Evolutionary conservation across 2,113 vertebrate genomes (phyloP), one percentile per base, ranked within the genome.

Genomic region (Cathartes aura): DNA sequence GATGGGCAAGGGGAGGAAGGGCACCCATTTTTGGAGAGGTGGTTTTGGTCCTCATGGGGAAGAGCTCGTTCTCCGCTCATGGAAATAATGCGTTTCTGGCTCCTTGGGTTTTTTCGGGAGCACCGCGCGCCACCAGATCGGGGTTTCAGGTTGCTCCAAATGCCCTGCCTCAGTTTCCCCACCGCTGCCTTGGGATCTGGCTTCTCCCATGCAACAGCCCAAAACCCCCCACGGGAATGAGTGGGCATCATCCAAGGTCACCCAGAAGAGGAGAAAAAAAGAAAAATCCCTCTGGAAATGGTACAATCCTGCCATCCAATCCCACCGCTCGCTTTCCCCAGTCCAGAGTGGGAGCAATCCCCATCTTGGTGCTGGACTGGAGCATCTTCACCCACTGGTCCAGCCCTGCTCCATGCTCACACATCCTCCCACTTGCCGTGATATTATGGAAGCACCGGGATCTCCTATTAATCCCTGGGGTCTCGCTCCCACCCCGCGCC

Each of bases 91-190:
- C 8, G 2, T 90, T 90, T 75, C 38, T 11, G 0, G 26, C 36
- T 53, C 32, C 34, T 60, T 72, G 56, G 4, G 11, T 58, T 67
- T 19, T 47, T 45, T 38, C 0, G 1, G 47, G 36, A 85, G 32
- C 5, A 1, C 53, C 0, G 0, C 2, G 2, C 0, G 0, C 58
- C 4, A 3, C 55, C 1, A 0, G 12, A 4, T 50, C 8, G 3
- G 40, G 63, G 30, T 47, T n/a, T 90, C 1, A 3, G 30, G 16
- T 87, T 2, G 0, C 5, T 83, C 38, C 2, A 0, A 0, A 4
- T 82, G 18, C 34, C 26, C 71, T 94, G 86, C 86, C 94, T 96
- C 86, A 27, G 55, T 93, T 94, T 92, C 80, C 55, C 87, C 19
- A 60, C 15, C 0, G 0, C 6, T n/a, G 9, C 34, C 3, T 62